Conservation (phyloP, 2,113 vertebrate genomes). For the Bettongia penicillata region DNA sequence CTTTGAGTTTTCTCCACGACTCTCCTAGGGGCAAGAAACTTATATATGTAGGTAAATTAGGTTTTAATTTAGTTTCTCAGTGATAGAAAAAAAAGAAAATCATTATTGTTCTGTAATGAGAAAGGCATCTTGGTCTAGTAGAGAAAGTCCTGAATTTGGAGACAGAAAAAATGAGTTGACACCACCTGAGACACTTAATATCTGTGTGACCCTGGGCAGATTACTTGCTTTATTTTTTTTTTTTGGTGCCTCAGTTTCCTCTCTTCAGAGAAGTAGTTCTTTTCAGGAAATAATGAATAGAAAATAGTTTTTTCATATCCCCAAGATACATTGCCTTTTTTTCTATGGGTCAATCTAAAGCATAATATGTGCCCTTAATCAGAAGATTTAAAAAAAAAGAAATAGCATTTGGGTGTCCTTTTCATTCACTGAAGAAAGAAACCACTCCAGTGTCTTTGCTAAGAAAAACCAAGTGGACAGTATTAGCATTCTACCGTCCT, state of each 20-base stretch:
- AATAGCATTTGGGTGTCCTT: neutral
- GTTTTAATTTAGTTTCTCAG: neutral
- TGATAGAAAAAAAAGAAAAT: neutral
- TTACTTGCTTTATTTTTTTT: neutral
- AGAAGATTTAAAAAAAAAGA: no score
- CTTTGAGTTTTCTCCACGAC: slow-evolving; percentile 3
- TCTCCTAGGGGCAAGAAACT: neutral
- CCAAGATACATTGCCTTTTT: no score
- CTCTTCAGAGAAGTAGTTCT: neutral
- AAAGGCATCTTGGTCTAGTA: neutral
- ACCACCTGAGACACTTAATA: neutral
- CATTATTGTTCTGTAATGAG: neutral
- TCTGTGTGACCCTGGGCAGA: neutral
- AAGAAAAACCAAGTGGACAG: neutral
- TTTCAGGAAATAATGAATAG: neutral
- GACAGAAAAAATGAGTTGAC: neutral
- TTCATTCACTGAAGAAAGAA: neutral
- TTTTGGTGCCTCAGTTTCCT: neutral
- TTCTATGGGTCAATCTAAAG: no score
- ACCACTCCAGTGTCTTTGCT: neutral
- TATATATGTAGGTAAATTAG: neutral
- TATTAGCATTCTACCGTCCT: neutral
- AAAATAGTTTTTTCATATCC: neutral
- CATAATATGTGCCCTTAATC: no score
- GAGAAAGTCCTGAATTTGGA: neutral